Evolutionary conservation across 2,113 vertebrate genomes (phyloP).

Genomic region (Toxotes chatareus): DNA sequence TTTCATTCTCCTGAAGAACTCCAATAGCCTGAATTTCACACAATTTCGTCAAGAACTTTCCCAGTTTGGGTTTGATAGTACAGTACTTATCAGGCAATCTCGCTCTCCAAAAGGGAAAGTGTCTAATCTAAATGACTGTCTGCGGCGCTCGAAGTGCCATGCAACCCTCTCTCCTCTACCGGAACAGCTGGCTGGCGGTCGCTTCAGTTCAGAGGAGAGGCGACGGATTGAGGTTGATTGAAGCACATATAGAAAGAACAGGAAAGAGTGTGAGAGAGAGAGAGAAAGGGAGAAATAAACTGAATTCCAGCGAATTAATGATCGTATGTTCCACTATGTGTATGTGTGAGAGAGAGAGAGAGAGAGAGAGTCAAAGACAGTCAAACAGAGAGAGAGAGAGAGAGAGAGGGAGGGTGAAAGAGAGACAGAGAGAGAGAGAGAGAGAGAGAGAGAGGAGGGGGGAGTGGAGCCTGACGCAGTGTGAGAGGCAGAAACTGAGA

Average conservation of each 20-base stretch:
- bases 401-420: slow-evolving; percentile 21
- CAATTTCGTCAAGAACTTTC: slow-evolving; percentile 60
- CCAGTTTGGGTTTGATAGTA: slow-evolving; percentile 42
- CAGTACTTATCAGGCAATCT: slow-evolving; percentile 35
- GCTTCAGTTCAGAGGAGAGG: slow-evolving; percentile 59
- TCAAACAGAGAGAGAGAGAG: slow-evolving; percentile 25
- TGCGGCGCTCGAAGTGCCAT: slow-evolving; percentile 50
- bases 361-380: slow-evolving; percentile 19
- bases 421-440: slow-evolving; percentile 6
- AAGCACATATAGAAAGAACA: slow-evolving; percentile 49
- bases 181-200: slow-evolving; percentile 64
- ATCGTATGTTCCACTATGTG: slow-evolving; percentile 62
- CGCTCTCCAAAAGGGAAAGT: slow-evolving; percentile 40
- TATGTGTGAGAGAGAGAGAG: slow-evolving; percentile 21
- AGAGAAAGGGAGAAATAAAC: slow-evolving; percentile 26
- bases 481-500: slow-evolving; percentile 75
- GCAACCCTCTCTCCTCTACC: slow-evolving; percentile 28
- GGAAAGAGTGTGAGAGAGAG: slow-evolving; percentile 21
- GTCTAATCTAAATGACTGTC: slow-evolving; percentile 58
- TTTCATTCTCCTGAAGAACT: slow-evolving; percentile 14
- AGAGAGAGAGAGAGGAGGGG: slow-evolving; percentile 38
- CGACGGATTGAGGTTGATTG: slow-evolving; percentile 51
- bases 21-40: slow-evolving; percentile 28
- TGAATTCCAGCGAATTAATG: slow-evolving; percentile 74
- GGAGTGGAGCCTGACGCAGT: slow-evolving; percentile 80